phyloP scores from a whole-genome alignment of 2,113 vertebrate genomes.

The Melanerpes formicivorus region DNA sequence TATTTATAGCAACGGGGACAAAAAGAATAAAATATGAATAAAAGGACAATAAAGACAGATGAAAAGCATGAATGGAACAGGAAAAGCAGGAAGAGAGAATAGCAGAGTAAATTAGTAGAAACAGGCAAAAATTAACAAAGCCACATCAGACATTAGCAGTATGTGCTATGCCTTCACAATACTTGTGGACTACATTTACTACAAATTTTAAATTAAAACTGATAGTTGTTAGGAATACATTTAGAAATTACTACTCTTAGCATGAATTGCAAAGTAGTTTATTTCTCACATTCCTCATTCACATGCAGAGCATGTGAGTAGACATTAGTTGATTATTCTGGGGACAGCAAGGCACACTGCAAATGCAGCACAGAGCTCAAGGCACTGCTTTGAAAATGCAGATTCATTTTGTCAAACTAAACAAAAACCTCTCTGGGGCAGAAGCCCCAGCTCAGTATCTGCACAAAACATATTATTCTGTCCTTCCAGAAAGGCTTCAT shows the following conservation, averaged over 20 bases:
- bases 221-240: not conserved
- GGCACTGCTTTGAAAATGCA: not conserved
- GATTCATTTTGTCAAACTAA: not conserved
- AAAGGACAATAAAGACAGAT: constrained; percentile 1
- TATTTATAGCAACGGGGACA: not conserved
- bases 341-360: not conserved
- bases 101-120: constrained; percentile 11
- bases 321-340: not conserved
- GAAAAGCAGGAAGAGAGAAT: not conserved
- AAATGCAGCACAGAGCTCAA: not conserved
- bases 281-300: not conserved
- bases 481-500: not conserved
- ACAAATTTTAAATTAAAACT: not conserved
- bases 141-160: not conserved
- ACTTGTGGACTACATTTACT: not conserved
- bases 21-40: not conserved
- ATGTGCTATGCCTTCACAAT: accelerated
- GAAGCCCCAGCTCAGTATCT: not conserved
- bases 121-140: not conserved
- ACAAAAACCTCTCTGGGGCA: not conserved
- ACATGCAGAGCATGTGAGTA: accelerated
- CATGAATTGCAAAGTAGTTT: not conserved
- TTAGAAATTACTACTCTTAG: not conserved
- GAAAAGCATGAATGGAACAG: not conserved
- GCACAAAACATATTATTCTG: not conserved